Evolutionary conservation across 2,797 vertebrate genomes (phyloP).

Genomic region (Anas acuta): DNA sequence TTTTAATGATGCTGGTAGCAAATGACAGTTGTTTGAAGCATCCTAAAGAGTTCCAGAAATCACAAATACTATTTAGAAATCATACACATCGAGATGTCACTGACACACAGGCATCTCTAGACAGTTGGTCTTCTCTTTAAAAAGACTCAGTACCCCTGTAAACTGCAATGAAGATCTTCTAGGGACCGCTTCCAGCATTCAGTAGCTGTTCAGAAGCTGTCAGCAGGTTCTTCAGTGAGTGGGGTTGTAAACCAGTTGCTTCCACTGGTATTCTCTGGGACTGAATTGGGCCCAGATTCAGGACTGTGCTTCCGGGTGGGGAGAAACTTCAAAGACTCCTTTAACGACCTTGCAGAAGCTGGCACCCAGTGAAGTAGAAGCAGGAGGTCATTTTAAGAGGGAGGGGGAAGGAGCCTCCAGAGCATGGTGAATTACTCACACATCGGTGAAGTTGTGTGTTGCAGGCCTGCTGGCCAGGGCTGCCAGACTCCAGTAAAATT

Average conservation of each 20-base stretch:
- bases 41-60: not conserved
- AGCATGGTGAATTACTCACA: not conserved
- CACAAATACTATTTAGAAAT: not conserved
- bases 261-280: not conserved
- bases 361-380: not conserved
- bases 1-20: not conserved
- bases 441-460: not conserved
- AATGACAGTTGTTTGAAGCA: not conserved
- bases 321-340: not conserved
- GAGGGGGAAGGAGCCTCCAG: not conserved
- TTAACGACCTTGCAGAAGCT: not conserved
- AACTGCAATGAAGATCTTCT: not conserved
- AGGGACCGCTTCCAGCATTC: not conserved
- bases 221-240: constrained; percentile 7
- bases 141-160: not conserved
- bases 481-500: not conserved
- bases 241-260: not conserved
- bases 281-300: not conserved
- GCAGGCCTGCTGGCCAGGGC: not conserved
- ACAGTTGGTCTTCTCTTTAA: not conserved
- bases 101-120: not conserved
- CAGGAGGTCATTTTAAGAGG: not conserved
- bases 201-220: not conserved
- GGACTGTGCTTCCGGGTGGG: not conserved
- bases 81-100: not conserved